Evolutionary conservation across 1,140 invertebrate species (phyloP).

Genomic region (Drosophila erecta): DNA sequence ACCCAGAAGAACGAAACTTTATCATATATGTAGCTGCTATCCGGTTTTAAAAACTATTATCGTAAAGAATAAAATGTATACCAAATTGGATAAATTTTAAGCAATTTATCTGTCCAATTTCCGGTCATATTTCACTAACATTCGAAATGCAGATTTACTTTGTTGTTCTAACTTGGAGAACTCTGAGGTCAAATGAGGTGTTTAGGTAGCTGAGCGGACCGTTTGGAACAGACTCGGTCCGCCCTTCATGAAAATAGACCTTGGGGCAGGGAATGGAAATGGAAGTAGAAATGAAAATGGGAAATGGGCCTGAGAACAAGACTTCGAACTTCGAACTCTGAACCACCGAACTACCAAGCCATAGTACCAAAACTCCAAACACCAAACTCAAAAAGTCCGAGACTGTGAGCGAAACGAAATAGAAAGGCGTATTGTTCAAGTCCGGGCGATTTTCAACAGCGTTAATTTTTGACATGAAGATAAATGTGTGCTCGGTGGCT

Average conservation of each 20-base stretch:
- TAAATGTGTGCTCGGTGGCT: slow-evolving; percentile 54
- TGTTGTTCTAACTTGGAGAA: neutral
- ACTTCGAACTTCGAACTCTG: neutral
- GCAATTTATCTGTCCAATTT: too few species aligned
- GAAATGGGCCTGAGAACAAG: neutral
- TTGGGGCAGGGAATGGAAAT: slow-evolving; percentile 38
- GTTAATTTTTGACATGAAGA: slow-evolving; percentile 73
- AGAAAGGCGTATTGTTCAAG: slow-evolving; percentile 60
- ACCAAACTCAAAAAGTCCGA: neutral
- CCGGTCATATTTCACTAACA: neutral
- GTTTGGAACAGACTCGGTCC: neutral
- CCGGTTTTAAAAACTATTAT: too few species aligned
- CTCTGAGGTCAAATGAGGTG: neutral
- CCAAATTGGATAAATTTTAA: too few species aligned
- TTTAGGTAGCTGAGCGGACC: neutral
- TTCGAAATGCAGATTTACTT: neutral
- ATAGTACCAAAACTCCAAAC: too few species aligned
- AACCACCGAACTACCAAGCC: neutral
- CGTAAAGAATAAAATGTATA: too few species aligned
- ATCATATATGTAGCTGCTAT: too few species aligned
- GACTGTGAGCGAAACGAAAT: slow-evolving; percentile 37
- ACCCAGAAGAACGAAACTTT: too few species aligned
- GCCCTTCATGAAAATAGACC: slow-evolving; percentile 42
- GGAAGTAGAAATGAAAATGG: slow-evolving; percentile 9
- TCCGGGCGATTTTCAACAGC: slow-evolving; percentile 54